Evolutionary conservation across 2,888 invertebrate species (phyloP).

Genomic region (Oscheius sp.): DNA sequence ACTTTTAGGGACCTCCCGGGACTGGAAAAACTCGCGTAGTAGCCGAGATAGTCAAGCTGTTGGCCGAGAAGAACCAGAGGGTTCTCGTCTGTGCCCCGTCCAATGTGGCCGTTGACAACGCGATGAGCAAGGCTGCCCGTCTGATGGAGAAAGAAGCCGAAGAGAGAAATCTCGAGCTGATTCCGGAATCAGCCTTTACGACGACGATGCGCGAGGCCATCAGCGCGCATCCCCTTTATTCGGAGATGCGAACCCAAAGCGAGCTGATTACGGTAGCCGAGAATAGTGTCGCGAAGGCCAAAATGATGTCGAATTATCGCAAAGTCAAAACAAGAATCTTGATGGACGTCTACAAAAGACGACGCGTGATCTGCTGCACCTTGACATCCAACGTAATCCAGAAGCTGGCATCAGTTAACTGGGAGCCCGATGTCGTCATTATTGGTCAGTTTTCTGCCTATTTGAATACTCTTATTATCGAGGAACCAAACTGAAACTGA

Average conservation of each 20-base stretch:
- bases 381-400: conserved; percentile 40
- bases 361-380: conserved; percentile 45
- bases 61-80: conserved; percentile 41
- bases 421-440: conserved; percentile 50
- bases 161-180: too few species aligned
- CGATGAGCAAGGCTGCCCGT: conserved; percentile 27
- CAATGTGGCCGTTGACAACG: conserved; percentile 56
- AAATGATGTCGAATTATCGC: neutral
- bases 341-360: conserved; percentile 17
- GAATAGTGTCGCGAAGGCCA: neutral
- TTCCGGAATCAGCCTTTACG: too few species aligned
- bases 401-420: conserved; percentile 37
- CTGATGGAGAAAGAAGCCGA: neutral
- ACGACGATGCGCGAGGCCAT: conserved; percentile 4
- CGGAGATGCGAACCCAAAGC: neutral
- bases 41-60: conserved; percentile 49
- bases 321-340: conserved; percentile 12
- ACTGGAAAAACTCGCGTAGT: conserved; percentile 62
- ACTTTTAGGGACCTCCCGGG: conserved; percentile 58
- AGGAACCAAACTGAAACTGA: too few species aligned
- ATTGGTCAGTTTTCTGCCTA: conserved; percentile 40
- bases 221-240: conserved; percentile 10
- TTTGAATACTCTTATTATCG: neutral
- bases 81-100: conserved; percentile 58
- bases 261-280: neutral